Base-by-base conservation (phyloP, 1,140 invertebrate genomes). In the Saccostrea glomerata region DNA sequence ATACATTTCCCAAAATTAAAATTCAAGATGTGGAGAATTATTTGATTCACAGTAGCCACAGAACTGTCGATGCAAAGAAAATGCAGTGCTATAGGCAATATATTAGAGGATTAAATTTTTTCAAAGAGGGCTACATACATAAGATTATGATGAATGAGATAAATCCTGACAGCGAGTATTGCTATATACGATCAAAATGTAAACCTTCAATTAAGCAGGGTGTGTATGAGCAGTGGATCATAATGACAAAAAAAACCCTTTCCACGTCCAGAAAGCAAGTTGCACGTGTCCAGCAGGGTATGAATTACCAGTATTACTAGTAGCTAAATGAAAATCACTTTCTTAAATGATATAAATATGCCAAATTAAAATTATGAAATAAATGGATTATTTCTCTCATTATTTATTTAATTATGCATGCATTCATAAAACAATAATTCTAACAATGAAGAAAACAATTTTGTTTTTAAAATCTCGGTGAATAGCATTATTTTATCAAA, bases 31-130 rank as follows among this genome's bases (percentile, higher is more conserved):
- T 89, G 58, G 89, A 89, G 60, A 40, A 84, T n/a, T 90, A 87
- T 73, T 40, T 90, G 2, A 85, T 90, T 0, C 25, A 86, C 47
- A 90, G 88, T 36, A 77, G 86, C 55, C 85, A 90, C 30, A 60
- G 88, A 13, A 86, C 88, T 3, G 55, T 13, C 9, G 86, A 89
- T 60, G 9, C 58, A 85, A n/a, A 82, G n/a, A n/a, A 87, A 85
- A 90, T 90, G 89, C 1, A 77, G 20, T 89, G 87, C 54, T 90
- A 90, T 77, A 36, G 89, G 5, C 89, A 90, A 60, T 90, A 82
- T 58, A 87, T 90, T 23, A 54, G 87, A 36, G 89, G 87, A 55
- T 87, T 36, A 47, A 89, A 86, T 40, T 90, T 90, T 77, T 88
- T 56, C 56, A 90, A 89, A 83, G 89, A 90, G 60, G 70, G 70